These are phyloP conservation scores for Anthoscopus minutus DNA, from an alignment of 2,113 vertebrate species.

Conservation along the genomic window DNA sequence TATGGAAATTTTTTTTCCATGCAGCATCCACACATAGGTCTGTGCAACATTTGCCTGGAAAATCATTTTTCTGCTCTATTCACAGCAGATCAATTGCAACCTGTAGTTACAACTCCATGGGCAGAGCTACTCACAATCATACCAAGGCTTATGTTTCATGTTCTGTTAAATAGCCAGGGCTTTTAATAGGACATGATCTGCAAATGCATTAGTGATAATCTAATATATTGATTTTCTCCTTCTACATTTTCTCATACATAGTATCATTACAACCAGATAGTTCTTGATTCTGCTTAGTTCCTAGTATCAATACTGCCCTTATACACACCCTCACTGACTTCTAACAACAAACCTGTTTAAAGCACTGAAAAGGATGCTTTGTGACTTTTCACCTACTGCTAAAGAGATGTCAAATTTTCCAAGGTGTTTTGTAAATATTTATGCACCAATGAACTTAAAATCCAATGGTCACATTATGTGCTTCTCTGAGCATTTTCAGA, in stretches of 20 bases:
- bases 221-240: neutral
- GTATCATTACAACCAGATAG: neutral
- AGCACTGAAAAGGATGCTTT: neutral
- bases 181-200: neutral
- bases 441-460: neutral
- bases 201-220: neutral
- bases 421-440: neutral
- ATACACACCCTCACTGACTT: neutral
- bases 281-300: neutral
- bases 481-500: accelerated
- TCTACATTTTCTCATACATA: neutral
- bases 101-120: neutral
- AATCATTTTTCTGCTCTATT: neutral
- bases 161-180: neutral
- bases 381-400: neutral
- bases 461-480: neutral
- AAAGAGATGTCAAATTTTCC: neutral
- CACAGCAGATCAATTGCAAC: neutral
- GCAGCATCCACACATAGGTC: neutral
- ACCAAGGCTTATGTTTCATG: neutral
- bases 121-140: neutral
- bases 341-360: neutral
- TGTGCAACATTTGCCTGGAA: neutral
- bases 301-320: neutral
- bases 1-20: neutral